Evolutionary conservation across 2,888 invertebrate genomes (phyloP), one percentile per base, ranked within the genome.

Genomic region (Pasiphila rectangulata): DNA sequence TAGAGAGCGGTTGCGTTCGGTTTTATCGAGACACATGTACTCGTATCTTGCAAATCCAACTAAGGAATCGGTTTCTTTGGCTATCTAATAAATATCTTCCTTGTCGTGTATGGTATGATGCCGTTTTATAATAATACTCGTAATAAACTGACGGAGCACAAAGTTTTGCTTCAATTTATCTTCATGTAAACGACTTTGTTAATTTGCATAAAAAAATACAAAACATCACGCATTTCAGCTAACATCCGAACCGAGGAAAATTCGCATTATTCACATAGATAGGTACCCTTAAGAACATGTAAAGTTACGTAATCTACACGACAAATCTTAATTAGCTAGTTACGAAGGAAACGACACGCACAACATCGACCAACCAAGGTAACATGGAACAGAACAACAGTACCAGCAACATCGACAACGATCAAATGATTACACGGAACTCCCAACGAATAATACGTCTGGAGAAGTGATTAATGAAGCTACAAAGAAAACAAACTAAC

Each of bases 221-320:
- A 36, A 25, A 32, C 34, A 40, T 36, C 4, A 27, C 38, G 35
- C 16, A 19, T 36, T 35, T 27, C n/a, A 35, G 19, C 23, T 21
- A 16, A 29, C 19, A 35, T 3, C 29, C 38, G 35, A 38, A 39
- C 21, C 21, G 15, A 37, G 27, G 30, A 20, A 40, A 43, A 45
- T 25, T 16, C 13, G 4, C 5, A 41, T 50, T 36, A 32, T 50
- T 41, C 38, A 46, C 32, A 35, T 32, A 39, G 45, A 37, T 16
- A 39, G 45, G 30, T 16, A 35, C 15, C 30, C 32, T 17, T 23
- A 37, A 46, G 32, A 37, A 38, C 27, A 15, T 46, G 41, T 34
- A 27, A 30, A 16, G 17, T 46, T 39, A 30, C 39, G 44, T 40
- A 43, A 51, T 51, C 43, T 27, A 30, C 41, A 38, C 30, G 35